phyloP scores from a whole-genome alignment of 1,140 invertebrate genomes.

The Lordiphosa stackelbergi region DNA sequence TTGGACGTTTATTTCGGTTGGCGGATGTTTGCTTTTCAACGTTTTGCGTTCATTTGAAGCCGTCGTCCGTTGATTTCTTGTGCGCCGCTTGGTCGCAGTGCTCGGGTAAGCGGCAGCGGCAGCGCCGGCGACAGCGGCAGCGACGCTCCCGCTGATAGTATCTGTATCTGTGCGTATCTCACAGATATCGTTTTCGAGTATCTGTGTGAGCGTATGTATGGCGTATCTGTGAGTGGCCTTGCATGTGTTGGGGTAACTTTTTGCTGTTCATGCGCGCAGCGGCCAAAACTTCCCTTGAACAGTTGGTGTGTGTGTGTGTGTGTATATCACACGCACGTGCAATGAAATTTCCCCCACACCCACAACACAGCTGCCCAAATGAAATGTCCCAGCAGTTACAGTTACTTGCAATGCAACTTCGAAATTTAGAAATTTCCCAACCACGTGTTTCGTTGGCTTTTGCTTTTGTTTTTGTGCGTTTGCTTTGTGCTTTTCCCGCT shows the following conservation, averaged over 20 bases:
- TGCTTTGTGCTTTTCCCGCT: slow-evolving; percentile 42
- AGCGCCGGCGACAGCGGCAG: slow-evolving; percentile 14
- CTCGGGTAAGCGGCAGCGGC: slow-evolving; percentile 18
- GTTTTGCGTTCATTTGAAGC: slow-evolving; percentile 77
- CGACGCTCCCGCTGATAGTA: slow-evolving; percentile 28
- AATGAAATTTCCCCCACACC: slow-evolving; percentile 22
- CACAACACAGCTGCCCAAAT: slow-evolving; percentile 11
- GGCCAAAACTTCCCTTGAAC: slow-evolving; percentile 16
- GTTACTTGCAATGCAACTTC: slow-evolving; percentile 27
- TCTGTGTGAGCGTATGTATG: slow-evolving; percentile 47
- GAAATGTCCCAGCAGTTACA: slow-evolving; percentile 20
- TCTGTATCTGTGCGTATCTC: slow-evolving; percentile 69
- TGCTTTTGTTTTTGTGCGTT: slow-evolving; percentile 27
- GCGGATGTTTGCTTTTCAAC: slow-evolving; percentile 76
- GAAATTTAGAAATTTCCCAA: slow-evolving; percentile 45
- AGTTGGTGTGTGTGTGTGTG: slow-evolving; percentile 4
- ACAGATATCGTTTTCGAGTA: slow-evolving; percentile 61
- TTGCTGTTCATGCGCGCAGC: slow-evolving; percentile 36
- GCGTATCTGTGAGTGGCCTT: slow-evolving; percentile 48
- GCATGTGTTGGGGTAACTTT: background rate
- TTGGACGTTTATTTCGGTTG: slow-evolving; percentile 61
- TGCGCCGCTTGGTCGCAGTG: slow-evolving; percentile 54
- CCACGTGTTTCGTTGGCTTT: slow-evolving; percentile 49
- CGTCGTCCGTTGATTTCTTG: slow-evolving; percentile 68
- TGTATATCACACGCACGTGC: slow-evolving; percentile 19